Conservation (phyloP, 2,113 vertebrate genomes). For the Periophthalmodon schlosseri region DNA sequence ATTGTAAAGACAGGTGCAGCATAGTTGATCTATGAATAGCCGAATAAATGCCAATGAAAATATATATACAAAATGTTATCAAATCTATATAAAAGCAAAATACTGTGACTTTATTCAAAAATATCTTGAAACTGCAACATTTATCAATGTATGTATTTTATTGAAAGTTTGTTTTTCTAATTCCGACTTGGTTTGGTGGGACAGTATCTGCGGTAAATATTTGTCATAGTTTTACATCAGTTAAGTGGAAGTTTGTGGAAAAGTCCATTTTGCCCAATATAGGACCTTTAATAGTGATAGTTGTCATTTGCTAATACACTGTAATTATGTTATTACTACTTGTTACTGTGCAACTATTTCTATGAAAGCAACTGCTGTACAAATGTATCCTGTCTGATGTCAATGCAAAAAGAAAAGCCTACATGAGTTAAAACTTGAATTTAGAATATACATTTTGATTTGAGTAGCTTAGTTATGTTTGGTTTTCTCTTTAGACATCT, state of each 20-base stretch:
- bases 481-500: too few relatives aligned
- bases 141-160: background rate
- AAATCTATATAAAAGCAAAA: background rate
- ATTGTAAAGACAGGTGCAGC: background rate
- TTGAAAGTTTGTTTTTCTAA: too few relatives aligned
- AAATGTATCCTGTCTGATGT: background rate
- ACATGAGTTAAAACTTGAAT: background rate
- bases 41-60: too few relatives aligned
- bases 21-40: background rate
- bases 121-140: background rate
- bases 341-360: constrained; percentile 35
- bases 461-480: background rate
- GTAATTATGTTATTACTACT: constrained; percentile 72
- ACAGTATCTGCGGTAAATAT: too few relatives aligned
- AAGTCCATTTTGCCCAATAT: too few relatives aligned
- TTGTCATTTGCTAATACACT: constrained; percentile 46
- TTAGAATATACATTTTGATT: background rate
- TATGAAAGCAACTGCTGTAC: constrained; percentile 37
- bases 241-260: too few relatives aligned
- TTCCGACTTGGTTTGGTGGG: too few relatives aligned
- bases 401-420: background rate
- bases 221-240: too few relatives aligned
- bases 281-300: too few relatives aligned
- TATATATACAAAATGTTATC: background rate
- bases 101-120: background rate